Evolutionary conservation across 2,113 vertebrate genomes (phyloP), one percentile per base, ranked within the genome.

Genomic region (Gymnocephalus cernua): DNA sequence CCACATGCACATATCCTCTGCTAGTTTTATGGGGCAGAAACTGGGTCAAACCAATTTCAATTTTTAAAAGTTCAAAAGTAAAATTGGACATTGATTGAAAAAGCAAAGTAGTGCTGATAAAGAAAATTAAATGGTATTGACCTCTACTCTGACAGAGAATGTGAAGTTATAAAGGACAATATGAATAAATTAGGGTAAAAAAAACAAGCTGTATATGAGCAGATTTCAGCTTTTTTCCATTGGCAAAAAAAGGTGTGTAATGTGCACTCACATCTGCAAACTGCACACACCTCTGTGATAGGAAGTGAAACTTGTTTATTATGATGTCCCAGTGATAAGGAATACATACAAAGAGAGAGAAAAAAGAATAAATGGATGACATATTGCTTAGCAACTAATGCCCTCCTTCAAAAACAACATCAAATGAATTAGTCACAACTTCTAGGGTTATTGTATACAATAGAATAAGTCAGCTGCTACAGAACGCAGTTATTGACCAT

Each of bases 221-320:
- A 64, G 32, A 74, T 66, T 74, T 25, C 3, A 59, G 2, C 14
- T 65, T 38, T 79, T 74, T 51, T 76, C 45, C 38, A 64, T 10
- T 44, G 14, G 16, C 6, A 45, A 29, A 23, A 23, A 21, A 53
- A 50, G 19, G 6, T 48, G 18, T 74, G n/a, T 27, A 14, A 32
- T 48, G 64, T 56, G 45, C 47, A 64, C 44, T 59, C 23, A 29
- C 58, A 71, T 73, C 27, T 85, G 50, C 45, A 70, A 70, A 78
- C 18, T 66, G 45, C 61, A 77, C 23, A 72, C 45, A 84, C 38
- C 56, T 58, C 27, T 66, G 48, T 0, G 1, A 59, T 77, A 25
- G 38, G 59, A 83, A 85, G 69, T 64, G 62, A 64, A 80, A 82
- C 64, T 68, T 5, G 27, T 91, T 91, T 90, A 91, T 90, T 88